Base-by-base conservation (phyloP, 2,888 invertebrate genomes). In the Dascillus cervinus region DNA sequence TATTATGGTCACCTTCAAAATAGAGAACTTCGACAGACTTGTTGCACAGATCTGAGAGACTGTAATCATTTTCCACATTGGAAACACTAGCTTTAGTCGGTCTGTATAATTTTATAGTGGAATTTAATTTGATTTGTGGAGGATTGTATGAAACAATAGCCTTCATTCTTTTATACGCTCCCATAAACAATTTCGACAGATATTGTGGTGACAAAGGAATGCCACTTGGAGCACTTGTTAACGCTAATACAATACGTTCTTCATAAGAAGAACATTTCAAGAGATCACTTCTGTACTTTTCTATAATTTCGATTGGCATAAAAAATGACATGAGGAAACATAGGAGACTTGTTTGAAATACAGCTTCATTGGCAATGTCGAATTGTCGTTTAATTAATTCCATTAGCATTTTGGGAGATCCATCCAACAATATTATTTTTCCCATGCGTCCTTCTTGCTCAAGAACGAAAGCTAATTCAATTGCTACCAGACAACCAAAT, bases 401-500 rank as follows among this genome's bases (percentile, higher is more conserved):
- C n/a, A n/a, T n/a, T n/a, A n/a, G n/a, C n/a, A n/a, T n/a, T 21
- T 75, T 72, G 0, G 82, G 84, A 6, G 26, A 2, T 8, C 92
- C 91, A 57, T 95, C 95, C 26, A 96, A 69, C 8, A 89, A 72
- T 49, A 82, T 67, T 2, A 86, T 49, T 22, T 71, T 67, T 2
- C 84, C 85, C 8, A 55, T 65, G 29, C 69, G 67, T 43, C 82
- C 83, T 50, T 72, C 66, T 4, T 63, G 65, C 60, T 89, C 88
- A 19, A 94, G 65, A 50, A 74, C 70, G 4, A 75, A 65, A 3
- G 80, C 82, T 36, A 94, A 65, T 57, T 91, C 86, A 32, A 92
- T 62, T 0, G 83, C 81, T 11, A 91, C 69, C 11, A 83, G 61
- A 0, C 81, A 70, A 24, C 96, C 96, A 55, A 79, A 94, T 8